These are phyloP conservation scores for Thereva nobilitata DNA, from an alignment of 2,888 invertebrate species.

Conservation along the genomic window DNA sequence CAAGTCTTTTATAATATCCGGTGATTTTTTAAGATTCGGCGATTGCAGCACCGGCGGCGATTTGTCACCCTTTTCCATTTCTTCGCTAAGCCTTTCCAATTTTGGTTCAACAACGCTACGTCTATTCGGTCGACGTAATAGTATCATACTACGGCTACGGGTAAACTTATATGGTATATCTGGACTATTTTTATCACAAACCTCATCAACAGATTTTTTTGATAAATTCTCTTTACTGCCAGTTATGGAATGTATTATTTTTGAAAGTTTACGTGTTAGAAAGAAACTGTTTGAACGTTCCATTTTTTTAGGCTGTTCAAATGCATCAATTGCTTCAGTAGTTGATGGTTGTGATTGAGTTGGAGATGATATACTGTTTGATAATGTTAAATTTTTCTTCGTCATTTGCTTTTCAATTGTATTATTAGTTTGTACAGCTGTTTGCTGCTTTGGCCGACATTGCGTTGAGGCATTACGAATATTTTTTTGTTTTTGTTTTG, in stretches of 20 bases:
- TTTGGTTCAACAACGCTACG: slow-evolving; percentile 55
- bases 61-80: slow-evolving; percentile 51
- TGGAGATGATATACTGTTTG: too few species aligned
- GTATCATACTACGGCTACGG: slow-evolving; percentile 56
- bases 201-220: slow-evolving; percentile 27
- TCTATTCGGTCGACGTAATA: slow-evolving; percentile 53
- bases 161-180: slow-evolving; percentile 50
- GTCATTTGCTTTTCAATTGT: too few species aligned
- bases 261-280: slow-evolving; percentile 53
- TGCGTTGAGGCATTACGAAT: too few species aligned
- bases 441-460: too few species aligned
- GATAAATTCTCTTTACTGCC: slow-evolving; percentile 56
- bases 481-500: too few species aligned
- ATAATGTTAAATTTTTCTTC: too few species aligned
- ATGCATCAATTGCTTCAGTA: neutral
- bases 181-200: slow-evolving; percentile 12
- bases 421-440: too few species aligned
- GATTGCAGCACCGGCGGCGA: slow-evolving; percentile 48
- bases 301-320: slow-evolving; percentile 46
- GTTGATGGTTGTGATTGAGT: too few species aligned
- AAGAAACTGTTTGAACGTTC: slow-evolving; percentile 57
- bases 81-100: slow-evolving; percentile 56
- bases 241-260: slow-evolving; percentile 53
- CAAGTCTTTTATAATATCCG: neutral
- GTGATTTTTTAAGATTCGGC: slow-evolving; percentile 13